phyloP scores from a whole-genome alignment of 2,888 invertebrate genomes.

The Ligdia adustata region DNA sequence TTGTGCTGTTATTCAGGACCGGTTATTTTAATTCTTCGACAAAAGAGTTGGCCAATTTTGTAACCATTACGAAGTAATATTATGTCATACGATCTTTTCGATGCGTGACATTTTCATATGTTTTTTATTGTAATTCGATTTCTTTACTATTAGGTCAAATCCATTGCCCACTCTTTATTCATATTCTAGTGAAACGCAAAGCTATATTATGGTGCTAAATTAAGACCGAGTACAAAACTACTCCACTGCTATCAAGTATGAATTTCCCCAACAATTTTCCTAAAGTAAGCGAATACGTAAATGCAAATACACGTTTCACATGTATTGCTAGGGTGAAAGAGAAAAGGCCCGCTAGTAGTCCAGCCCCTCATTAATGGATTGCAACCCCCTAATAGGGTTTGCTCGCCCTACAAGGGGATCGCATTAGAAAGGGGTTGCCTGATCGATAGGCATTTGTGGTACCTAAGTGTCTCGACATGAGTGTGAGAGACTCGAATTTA shows the following conservation, averaged over 20 bases:
- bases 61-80: too few relatives aligned
- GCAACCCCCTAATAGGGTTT: constrained; percentile 46
- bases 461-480: constrained; percentile 25
- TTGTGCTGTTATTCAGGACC: constrained; percentile 27
- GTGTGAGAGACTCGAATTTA: constrained; percentile 16
- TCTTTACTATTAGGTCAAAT: too few relatives aligned
- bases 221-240: too few relatives aligned
- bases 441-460: constrained; percentile 45
- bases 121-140: too few relatives aligned
- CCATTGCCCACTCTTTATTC: too few relatives aligned
- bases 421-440: constrained; percentile 42
- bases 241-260: neutral
- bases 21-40: constrained; percentile 7
- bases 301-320: constrained; percentile 27
- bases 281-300: neutral
- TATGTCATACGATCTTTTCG: too few relatives aligned
- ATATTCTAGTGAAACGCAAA: too few relatives aligned
- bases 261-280: neutral
- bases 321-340: constrained; percentile 16
- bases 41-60: too few relatives aligned
- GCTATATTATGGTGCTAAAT: too few relatives aligned
- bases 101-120: too few relatives aligned
- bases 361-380: constrained; percentile 42
- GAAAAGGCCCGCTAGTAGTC: constrained; percentile 23
- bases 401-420: constrained; percentile 43